Evolutionary conservation across 1,140 invertebrate species (phyloP), one percentile per base, ranked within the genome.

Genomic region (Drosophila mauritiana): DNA sequence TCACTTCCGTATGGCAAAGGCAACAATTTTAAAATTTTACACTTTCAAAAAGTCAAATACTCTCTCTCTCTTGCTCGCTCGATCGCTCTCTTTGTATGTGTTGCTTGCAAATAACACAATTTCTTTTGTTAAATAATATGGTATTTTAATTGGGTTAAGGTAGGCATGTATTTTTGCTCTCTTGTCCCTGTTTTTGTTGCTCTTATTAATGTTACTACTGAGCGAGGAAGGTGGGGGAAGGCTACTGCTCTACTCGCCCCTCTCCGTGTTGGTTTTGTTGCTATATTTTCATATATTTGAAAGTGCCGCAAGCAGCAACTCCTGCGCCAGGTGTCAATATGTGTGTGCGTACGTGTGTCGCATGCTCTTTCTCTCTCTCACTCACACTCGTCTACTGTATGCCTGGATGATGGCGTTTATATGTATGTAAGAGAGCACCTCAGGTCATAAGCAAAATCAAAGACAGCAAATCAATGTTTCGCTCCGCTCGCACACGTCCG

Each of bases 121-220:
- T 89, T 89, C 84, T 91, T 83, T 91, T 91, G 82, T 91, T 91
- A 91, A 91, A 91, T 91, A 91, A 91, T 91, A 89, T 80, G 76
- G 76, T 80, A 74, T 84, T 84, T 91, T 82, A 91, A 91, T 91
- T 91, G 78, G 90, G 90, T 91, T 91, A 91, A 91, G 90, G 90
- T 90, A 91, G 80, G 80, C 90, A 85, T 88, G 85, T 77, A 83
- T 81, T 78, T 48, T 62, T 68, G 48, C 62, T 84, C 31, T 51
- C 48, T 51, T 62, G 53, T 80, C 63, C 77, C 46, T 65, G 55
- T 70, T 62, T 40, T 51, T 65, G 48, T 34, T 48, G 49, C 6
- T 53, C 22, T 34, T 34, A n/a, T n/a, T 43, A 15, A 51, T 51
- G 22, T 48, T 48, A 48, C 46, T 27, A 48, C 22, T 48, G 25